Evolutionary conservation across 2,888 invertebrate genomes (phyloP).

Genomic region (Autographa pulchrina): DNA sequence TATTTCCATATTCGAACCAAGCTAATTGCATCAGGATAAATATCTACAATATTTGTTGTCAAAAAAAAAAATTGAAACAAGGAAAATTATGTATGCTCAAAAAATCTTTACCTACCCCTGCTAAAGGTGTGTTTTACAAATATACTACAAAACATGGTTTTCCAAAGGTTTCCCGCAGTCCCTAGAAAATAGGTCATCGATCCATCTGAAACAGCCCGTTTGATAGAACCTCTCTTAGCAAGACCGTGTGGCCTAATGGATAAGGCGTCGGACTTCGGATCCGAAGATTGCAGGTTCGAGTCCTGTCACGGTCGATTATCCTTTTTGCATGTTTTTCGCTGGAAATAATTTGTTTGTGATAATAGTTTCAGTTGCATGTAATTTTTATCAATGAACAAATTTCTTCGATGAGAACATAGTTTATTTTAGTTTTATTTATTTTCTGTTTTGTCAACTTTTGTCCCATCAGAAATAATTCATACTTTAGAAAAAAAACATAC

Average conservation of each 20-base stretch:
- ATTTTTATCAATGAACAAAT: background rate
- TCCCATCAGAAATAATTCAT: too few species aligned
- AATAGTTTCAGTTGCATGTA: background rate
- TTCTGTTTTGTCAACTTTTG: too few species aligned
- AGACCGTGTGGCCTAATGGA: constrained; percentile 92
- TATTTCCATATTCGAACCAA: too few species aligned
- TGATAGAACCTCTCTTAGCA: constrained; percentile 30
- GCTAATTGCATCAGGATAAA: too few species aligned
- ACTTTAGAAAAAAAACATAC: too few species aligned
- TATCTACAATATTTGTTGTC: too few species aligned
- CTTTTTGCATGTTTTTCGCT: constrained; percentile 20
- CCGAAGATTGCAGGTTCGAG: constrained; percentile 93
- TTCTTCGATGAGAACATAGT: background rate
- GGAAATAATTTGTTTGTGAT: rapidly evolving
- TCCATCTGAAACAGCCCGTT: constrained; percentile 30
- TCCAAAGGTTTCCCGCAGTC: background rate
- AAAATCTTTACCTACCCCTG: too few species aligned
- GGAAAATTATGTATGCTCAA: too few species aligned
- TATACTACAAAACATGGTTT: background rate
- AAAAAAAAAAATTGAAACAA: too few species aligned
- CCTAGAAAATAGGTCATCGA: constrained; percentile 40
- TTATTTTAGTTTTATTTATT: background rate
- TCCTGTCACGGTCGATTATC: constrained; percentile 86
- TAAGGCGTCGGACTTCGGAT: constrained; percentile 93
- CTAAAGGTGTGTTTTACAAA: background rate